phyloP scores from a whole-genome alignment of 23 tunicate genomes.

The Styela clava region DNA sequence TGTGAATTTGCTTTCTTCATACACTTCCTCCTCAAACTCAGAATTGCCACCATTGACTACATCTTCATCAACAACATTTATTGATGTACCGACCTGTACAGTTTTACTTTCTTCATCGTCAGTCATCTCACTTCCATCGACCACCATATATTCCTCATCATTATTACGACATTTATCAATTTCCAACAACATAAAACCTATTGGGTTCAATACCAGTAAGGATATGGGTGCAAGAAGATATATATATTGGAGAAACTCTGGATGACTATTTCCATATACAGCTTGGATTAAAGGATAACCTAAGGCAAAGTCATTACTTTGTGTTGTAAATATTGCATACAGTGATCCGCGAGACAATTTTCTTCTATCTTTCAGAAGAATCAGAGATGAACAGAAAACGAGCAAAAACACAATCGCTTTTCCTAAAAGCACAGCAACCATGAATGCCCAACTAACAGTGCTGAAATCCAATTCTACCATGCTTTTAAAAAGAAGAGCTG shows the following conservation, averaged over 20 bases:
- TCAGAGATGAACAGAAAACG: slow-evolving; percentile 34
- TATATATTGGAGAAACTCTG: slow-evolving; percentile 83
- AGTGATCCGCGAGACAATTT: slow-evolving; percentile 43
- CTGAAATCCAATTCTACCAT: slow-evolving; percentile 83
- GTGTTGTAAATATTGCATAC: slow-evolving; percentile 86
- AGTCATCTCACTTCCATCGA: neutral
- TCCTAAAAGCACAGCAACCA: slow-evolving; percentile 58
- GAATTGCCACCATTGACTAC: neutral
- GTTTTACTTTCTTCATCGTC: neutral
- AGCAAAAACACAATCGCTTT: slow-evolving; percentile 59
- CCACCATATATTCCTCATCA: neutral
- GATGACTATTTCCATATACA: slow-evolving; percentile 43
- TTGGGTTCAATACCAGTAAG: slow-evolving; percentile 67
- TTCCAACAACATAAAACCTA: slow-evolving; percentile 75
- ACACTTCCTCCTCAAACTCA: neutral
- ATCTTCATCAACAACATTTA: slow-evolving; percentile 1
- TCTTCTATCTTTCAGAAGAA: slow-evolving; percentile 35
- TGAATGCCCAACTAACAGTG: slow-evolving; percentile 71
- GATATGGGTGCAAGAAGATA: slow-evolving; percentile 82
- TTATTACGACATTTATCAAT: slow-evolving; percentile 56
- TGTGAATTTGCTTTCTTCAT: neutral
- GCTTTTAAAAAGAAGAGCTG: slow-evolving; percentile 71
- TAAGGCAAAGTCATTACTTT: slow-evolving; percentile 89
- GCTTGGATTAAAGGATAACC: slow-evolving; percentile 90
- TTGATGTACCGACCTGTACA: slow-evolving; percentile 2